Evolutionary conservation across 2,797 vertebrate species (phyloP).

Genomic region (Kryptopterus vitreolus): DNA sequence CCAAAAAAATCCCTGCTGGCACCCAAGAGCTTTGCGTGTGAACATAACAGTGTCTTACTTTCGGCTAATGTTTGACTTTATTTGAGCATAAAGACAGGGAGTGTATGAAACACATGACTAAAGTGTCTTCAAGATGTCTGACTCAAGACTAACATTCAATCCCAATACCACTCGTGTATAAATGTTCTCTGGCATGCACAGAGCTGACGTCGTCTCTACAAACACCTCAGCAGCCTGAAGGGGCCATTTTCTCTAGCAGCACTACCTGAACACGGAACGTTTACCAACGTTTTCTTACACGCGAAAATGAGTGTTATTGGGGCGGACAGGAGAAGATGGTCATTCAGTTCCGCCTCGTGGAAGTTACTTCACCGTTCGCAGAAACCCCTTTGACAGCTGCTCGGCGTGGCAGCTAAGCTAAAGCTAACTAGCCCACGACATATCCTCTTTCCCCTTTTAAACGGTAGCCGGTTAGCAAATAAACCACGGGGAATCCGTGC

Average conservation of each 20-base stretch:
- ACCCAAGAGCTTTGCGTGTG: not conserved
- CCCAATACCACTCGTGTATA: not conserved
- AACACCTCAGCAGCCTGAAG: not conserved
- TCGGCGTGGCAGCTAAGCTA: slow-evolving; percentile 13
- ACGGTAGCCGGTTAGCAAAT: not conserved
- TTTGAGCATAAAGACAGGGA: not conserved
- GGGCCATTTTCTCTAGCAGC: slow-evolving; percentile 3
- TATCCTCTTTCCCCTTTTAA: not conserved
- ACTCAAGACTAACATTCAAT: not conserved
- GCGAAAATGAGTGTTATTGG: not conserved
- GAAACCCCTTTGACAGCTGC: slow-evolving; percentile 10
- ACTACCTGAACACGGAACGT: not conserved
- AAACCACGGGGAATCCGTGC: too few species aligned
- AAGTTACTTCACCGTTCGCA: not conserved
- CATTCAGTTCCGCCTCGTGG: not conserved
- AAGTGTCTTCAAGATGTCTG: not conserved
- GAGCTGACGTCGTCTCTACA: slow-evolving; percentile 16
- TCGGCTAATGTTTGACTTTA: not conserved
- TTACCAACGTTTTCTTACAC: not conserved
- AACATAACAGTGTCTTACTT: not conserved
- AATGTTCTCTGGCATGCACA: not conserved
- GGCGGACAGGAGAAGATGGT: not conserved
- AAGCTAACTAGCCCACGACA: not conserved
- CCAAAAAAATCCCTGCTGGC: not conserved
- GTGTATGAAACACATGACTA: too few species aligned